phyloP scores from a whole-genome alignment of 2,113 vertebrate genomes.

The Silurus glanis region DNA sequence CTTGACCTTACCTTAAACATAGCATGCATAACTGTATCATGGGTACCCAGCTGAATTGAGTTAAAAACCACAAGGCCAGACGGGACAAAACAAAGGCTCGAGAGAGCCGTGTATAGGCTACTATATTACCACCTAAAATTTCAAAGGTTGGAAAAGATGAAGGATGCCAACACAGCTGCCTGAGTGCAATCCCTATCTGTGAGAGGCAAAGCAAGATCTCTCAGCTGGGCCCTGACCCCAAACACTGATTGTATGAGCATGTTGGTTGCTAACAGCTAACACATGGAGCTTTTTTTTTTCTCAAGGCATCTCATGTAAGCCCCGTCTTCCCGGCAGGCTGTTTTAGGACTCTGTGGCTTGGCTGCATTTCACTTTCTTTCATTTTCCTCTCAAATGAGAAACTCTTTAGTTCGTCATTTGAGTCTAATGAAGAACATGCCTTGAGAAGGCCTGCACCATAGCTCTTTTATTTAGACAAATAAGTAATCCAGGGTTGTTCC shows the following conservation, averaged over 20 bases:
- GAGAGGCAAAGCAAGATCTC: slow-evolving; percentile 12
- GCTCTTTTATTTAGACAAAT: slow-evolving; percentile 27
- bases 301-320: slow-evolving; percentile 67
- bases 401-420: not conserved
- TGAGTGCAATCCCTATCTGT: slow-evolving; percentile 23
- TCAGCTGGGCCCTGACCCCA: slow-evolving; percentile 51
- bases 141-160: slow-evolving; percentile 19
- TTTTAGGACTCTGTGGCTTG: slow-evolving; percentile 69
- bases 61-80: slow-evolving; percentile 38
- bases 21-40: slow-evolving; percentile 33
- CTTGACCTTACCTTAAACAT: slow-evolving; percentile 41
- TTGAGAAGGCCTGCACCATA: not conserved
- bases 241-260: slow-evolving; percentile 50
- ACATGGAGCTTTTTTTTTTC: slow-evolving; percentile 51
- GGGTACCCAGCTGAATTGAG: slow-evolving; percentile 36
- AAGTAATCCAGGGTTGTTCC: slow-evolving; percentile 20
- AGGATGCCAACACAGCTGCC: slow-evolving; percentile 9
- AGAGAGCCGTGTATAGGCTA: slow-evolving; percentile 16
- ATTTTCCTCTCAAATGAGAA: slow-evolving; percentile 51
- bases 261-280: slow-evolving; percentile 70
- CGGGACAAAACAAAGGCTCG: slow-evolving; percentile 26
- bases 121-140: slow-evolving; percentile 23
- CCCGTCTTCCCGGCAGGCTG: slow-evolving; percentile 66
- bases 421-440: slow-evolving; percentile 50
- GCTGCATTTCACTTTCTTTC: slow-evolving; percentile 67